Evolutionary conservation across 2,113 vertebrate species (phyloP).

Genomic region (Platichthys stellatus): DNA sequence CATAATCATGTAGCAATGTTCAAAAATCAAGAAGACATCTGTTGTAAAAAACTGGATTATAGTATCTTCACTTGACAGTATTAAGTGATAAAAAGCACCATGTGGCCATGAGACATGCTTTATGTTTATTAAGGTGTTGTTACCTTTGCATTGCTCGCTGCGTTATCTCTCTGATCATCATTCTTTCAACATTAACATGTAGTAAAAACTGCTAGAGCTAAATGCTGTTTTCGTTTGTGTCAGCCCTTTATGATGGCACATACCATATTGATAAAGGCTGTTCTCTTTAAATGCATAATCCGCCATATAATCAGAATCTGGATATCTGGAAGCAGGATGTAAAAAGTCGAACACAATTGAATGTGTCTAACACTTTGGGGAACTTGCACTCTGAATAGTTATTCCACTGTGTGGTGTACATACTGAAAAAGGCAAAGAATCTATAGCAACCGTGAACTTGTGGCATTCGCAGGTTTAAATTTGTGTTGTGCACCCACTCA

Average conservation of each 20-base stretch:
- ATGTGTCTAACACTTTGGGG: too few relatives aligned
- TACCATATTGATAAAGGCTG: not conserved
- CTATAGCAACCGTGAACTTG: not conserved
- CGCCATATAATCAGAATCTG: not conserved
- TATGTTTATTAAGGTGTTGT: too few relatives aligned
- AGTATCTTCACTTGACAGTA: not conserved
- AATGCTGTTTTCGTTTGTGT: not conserved
- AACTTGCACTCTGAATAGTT: not conserved
- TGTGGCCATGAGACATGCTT: too few relatives aligned
- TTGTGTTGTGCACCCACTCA: slow-evolving; percentile 11
- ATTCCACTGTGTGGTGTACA: not conserved
- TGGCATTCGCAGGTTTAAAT: slow-evolving; percentile 7
- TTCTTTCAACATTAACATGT: not conserved
- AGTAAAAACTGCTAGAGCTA: not conserved
- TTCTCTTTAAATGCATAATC: too few relatives aligned
- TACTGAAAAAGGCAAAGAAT: not conserved
- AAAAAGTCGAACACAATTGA: not conserved
- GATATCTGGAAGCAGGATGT: not conserved
- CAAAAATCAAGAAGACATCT: too few relatives aligned
- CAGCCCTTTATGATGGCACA: not conserved
- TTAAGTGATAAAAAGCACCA: not conserved
- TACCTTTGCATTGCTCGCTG: too few relatives aligned
- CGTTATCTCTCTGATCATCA: too few relatives aligned
- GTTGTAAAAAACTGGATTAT: not conserved
- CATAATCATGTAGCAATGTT: too few relatives aligned